Base-by-base conservation (phyloP, 2,888 invertebrate genomes). In the Incurvaria masculella region DNA sequence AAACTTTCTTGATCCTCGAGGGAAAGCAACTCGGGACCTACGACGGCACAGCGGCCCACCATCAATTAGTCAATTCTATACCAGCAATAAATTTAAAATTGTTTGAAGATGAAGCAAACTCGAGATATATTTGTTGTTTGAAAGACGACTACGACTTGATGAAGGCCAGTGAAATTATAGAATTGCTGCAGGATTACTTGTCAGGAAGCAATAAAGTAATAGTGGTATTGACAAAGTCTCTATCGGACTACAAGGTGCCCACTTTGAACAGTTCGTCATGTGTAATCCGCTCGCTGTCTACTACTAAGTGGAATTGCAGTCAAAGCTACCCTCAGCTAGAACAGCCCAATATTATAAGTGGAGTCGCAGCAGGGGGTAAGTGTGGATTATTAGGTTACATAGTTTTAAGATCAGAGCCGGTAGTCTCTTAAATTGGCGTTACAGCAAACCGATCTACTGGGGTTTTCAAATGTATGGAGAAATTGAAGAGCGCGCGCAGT, bases 341-440 rank as follows among this genome's bases (percentile, higher is more conserved):
- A 55, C 78, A 75, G 56, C 79, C 79, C 20, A 79, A 79, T 58
- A 72, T 79, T 39, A 61, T 79, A 52, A 69, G 72, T 50, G 79
- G 79, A 33, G 62, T 75, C 20, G 59, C 69, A 44, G 79, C 79
- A 42, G 79, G 79, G 68, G 78, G 79, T 79, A 68, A 59, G 21
- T 50, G 44, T 27, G 39, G 39, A 23, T 46, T 46, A 8, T 18
- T n/a, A n/a, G n/a, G n/a, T n/a, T n/a, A n/a, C n/a, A n/a, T n/a
- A n/a, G n/a, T n/a, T n/a, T n/a, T n/a, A n/a, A n/a, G n/a, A n/a
- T n/a, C n/a, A n/a, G n/a, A n/a, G n/a, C n/a, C n/a, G n/a, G n/a
- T n/a, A n/a, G n/a, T n/a, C n/a, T n/a, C n/a, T n/a, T n/a, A n/a
- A n/a, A n/a, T n/a, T n/a, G n/a, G n/a, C n/a, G n/a, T n/a, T n/a